A percentile compares a stretch with the other conserved stretches of the same genome.
Evolutionary conservation across 2,797 vertebrate species (phyloP).

Genomic region (Coracias cyanogaster): DNA sequence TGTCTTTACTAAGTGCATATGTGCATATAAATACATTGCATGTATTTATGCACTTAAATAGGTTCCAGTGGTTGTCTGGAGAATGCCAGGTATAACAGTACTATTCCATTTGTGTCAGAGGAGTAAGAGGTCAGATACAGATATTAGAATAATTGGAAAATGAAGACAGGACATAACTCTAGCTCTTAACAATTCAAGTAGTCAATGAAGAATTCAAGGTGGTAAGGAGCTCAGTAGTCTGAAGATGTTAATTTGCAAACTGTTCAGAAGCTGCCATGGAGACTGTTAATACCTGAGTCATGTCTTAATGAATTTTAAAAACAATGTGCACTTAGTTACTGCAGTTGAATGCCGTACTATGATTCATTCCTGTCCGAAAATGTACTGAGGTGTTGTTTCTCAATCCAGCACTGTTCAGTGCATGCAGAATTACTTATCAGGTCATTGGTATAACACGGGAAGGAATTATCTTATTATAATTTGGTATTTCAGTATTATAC

Average conservation of each 20-base stretch:
- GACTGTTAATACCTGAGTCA: constrained; percentile 7
- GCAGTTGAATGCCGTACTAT: background rate
- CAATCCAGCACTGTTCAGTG: background rate
- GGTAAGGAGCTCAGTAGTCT: background rate
- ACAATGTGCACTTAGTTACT: background rate
- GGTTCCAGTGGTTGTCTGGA: background rate
- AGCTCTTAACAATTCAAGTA: background rate
- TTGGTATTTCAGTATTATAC: background rate
- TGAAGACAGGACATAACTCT: background rate
- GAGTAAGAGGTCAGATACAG: background rate
- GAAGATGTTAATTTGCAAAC: background rate
- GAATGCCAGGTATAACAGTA: background rate
- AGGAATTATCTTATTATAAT: background rate
- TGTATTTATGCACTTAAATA: background rate
- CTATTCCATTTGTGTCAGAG: background rate
- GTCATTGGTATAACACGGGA: background rate
- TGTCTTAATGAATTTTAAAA: constrained; percentile 46
- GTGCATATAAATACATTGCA: background rate
- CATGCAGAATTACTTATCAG: background rate
- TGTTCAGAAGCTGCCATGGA: constrained; percentile 22
- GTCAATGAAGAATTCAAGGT: background rate
- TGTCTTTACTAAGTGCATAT: background rate
- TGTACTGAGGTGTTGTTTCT: background rate
- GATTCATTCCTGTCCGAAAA: background rate
- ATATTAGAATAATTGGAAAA: constrained; percentile 15